phyloP scores from a whole-genome alignment of 1,140 invertebrate genomes.

The Drosophila oshimai region DNA sequence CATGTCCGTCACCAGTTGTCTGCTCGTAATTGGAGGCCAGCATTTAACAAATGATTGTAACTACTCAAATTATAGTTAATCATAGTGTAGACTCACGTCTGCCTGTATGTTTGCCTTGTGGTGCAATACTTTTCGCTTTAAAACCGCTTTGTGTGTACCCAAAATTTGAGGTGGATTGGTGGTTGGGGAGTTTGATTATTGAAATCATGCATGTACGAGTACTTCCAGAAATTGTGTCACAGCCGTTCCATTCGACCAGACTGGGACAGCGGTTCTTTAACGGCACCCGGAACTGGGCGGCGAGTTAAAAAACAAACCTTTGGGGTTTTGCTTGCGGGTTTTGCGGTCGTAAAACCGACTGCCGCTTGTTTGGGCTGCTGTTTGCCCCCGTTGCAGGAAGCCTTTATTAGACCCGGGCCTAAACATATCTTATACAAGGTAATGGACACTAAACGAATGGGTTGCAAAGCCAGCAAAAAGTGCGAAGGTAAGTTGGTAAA shows the following conservation, averaged over 20 bases:
- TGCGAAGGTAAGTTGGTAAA: too few species aligned
- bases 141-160: neutral
- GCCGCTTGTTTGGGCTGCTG: conserved; percentile 52
- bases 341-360: conserved; percentile 63
- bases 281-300: conserved; percentile 55
- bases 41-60: conserved; percentile 45
- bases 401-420: conserved; percentile 51
- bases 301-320: conserved; percentile 52
- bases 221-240: conserved; percentile 60
- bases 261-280: conserved; percentile 46
- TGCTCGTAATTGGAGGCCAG: conserved; percentile 4
- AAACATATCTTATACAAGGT: conserved; percentile 32
- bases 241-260: conserved; percentile 49
- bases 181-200: conserved; percentile 34
- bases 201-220: conserved; percentile 43
- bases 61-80: conserved; percentile 53
- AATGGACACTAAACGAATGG: conserved; percentile 53
- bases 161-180: neutral
- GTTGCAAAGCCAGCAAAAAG: conserved; percentile 19
- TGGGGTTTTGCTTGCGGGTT: conserved; percentile 44
- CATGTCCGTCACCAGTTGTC: neutral
- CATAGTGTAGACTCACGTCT: conserved; percentile 20
- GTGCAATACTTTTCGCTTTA: conserved; percentile 6
- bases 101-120: conserved; percentile 34
- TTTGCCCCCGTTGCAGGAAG: conserved; percentile 45